Evolutionary conservation across 2,888 invertebrate genomes (phyloP).

Genomic region (Nephrocerus scutellatus): DNA sequence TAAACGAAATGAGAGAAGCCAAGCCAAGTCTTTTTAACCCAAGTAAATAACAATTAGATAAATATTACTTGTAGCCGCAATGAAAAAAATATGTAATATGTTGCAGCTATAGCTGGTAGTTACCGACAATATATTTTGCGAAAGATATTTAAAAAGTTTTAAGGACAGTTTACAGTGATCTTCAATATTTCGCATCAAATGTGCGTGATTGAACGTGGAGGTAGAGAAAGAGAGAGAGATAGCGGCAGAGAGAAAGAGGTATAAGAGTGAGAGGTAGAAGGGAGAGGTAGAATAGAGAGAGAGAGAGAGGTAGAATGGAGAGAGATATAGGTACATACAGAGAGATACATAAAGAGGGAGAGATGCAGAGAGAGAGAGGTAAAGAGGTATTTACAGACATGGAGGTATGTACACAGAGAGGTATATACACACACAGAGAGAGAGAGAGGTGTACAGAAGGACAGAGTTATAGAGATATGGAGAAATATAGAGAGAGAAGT

Average conservation of each 20-base stretch:
- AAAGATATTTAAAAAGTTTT: no score
- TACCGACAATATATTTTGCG: no score
- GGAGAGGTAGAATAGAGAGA: background rate
- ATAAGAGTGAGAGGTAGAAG: background rate
- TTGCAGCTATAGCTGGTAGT: no score
- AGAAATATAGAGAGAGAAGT: background rate
- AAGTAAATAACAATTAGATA: no score
- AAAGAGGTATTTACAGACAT: background rate
- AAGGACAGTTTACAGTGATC: no score
- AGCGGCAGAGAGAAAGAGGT: background rate
- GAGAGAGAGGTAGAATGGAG: background rate
- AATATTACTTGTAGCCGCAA: no score
- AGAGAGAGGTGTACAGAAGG: background rate
- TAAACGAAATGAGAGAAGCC: no score
- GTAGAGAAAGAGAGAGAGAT: background rate
- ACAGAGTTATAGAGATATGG: background rate
- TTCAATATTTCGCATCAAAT: no score
- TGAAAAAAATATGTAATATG: no score
- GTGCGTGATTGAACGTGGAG: no score
- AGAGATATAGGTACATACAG: slow-evolving; percentile 1
- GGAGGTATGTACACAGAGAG: background rate
- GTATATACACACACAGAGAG: background rate
- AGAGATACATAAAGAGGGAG: background rate
- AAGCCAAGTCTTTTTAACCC: no score
- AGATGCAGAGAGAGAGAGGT: background rate